Base-by-base conservation (phyloP, 2,113 vertebrate genomes). In the Hypomesus transpacificus region DNA sequence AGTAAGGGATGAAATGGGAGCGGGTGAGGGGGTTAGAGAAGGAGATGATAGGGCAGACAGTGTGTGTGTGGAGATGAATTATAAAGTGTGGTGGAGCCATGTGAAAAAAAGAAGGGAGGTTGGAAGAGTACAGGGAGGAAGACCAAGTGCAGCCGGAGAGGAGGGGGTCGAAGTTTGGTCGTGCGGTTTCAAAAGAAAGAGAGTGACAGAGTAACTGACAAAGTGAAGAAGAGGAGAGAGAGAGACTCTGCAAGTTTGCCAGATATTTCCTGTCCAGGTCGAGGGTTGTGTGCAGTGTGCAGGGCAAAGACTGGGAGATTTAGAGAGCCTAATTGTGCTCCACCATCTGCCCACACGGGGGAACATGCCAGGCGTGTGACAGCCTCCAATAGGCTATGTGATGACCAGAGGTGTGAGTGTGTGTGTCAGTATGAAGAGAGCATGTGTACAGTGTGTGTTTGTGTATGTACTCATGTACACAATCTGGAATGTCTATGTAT, bases 271-370 rank as follows among this genome's bases (percentile, higher is more conserved):
- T 66, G 52, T 21, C 75, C 61, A 60, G 73, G 70, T 79, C 75
- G 74, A 72, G 70, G 79, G 77, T 74, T 71, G 73, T 76, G 65
- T 75, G 64, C 76, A 85, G 58, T 64, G 65, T 67, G 17, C 75
- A 59, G 59, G 83, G 85, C 85, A 85, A 82, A 85, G 86, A 88
- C 88, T 83, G 91, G 89, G 90, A 90, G 91, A 93, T 87, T 90
- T 71, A 77, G 78, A 68, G 82, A 68, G 77, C 73, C 86, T 93
- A 92, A 92, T 92, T 93, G 90, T 90, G 86, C 86, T 84, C 75
- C 76, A 80, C 86, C 91, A 94, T 94, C 92, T 94, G 93, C 86
- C 91, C 77, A 81, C 88, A 89, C 85, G 80, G 68, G 85, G 81
- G 87, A 90, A 79, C 82, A 85, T 83, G 81, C 84, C 91, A 83